These are phyloP conservation scores for Ostrea denselamellosa DNA, from an alignment of 1,140 invertebrate genomes.

Conservation along the genomic window DNA sequence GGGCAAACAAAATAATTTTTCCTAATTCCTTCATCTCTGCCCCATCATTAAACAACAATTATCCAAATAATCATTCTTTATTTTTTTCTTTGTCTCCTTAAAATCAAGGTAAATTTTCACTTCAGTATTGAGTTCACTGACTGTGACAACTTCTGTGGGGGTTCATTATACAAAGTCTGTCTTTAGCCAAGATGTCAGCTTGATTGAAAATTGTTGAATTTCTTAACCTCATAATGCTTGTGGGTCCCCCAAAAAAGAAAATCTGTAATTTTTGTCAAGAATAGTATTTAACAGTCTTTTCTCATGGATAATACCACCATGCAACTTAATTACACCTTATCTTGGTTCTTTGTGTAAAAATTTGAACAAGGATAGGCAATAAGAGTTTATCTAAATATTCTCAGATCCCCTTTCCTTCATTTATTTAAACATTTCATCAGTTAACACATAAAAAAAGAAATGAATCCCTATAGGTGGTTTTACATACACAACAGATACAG, in stretches of 20 bases:
- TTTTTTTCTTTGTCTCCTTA: background rate
- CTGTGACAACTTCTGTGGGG: background rate
- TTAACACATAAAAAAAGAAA: background rate
- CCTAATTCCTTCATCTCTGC: background rate
- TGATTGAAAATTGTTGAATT: background rate
- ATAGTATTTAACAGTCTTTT: background rate
- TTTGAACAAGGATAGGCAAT: background rate
- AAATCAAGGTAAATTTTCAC: background rate
- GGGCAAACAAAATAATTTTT: conserved; percentile 22
- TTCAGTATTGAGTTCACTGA: background rate
- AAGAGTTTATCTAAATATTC: background rate
- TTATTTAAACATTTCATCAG: background rate
- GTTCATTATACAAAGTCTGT: background rate
- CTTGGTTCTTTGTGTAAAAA: background rate
- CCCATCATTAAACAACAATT: conserved; percentile 30
- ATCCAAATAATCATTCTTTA: background rate
- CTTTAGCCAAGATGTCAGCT: background rate
- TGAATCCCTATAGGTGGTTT: background rate
- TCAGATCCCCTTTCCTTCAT: background rate
- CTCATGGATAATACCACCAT: background rate
- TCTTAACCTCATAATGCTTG: background rate
- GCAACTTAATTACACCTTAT: background rate
- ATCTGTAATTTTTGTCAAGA: background rate
- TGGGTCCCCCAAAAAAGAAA: background rate
- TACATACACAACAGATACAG: background rate